Evolutionary conservation across 1,140 invertebrate species (phyloP), one percentile per base, ranked within the genome.

Genomic region (Diachasmimorpha longicaudata): DNA sequence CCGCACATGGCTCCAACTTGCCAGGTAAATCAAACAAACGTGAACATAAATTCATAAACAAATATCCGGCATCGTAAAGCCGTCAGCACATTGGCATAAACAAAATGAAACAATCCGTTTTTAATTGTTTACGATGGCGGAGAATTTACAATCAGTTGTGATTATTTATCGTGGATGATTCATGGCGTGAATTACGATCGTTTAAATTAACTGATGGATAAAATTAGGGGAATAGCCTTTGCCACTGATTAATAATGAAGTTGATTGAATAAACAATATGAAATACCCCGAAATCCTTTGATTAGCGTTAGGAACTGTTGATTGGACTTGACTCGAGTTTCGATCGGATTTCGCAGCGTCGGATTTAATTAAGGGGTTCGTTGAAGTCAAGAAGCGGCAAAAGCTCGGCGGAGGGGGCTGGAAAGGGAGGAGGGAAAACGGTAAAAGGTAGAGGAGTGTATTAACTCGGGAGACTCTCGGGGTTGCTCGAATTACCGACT

Each of bases 351-450:
- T 79, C 77, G 67, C 73, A 76, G 74, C 75, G 75, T 79, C 78
- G 75, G 72, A 74, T 79, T 79, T 79, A 79, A 79, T 79, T 79
- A 79, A 79, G 77, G 77, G 77, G 69, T 70, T 76, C 74, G 58
- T 70, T 31, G 21, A 63, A 63, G 58, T 63, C 58, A 25, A 25
- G 23, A 25, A 63, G 58, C 58, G 58, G 14, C 14, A 36, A 67
- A 31, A 37, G 55, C 37, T 39, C n/a, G n/a, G n/a, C n/a, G n/a
- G n/a, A n/a, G n/a, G n/a, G n/a, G n/a, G n/a, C n/a, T n/a, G n/a
- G n/a, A 8, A 10, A 23, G 63, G 46, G 42, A n/a, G 66, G 67
- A 25, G 39, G 68, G 63, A 36, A 44, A 72, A 70, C 42, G 70
- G 25, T 44, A 39, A 58, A 66, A 25, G 71, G 68, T 48, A 68